phyloP scores from a whole-genome alignment of 2,113 vertebrate species.

The Crotalus helleri region DNA sequence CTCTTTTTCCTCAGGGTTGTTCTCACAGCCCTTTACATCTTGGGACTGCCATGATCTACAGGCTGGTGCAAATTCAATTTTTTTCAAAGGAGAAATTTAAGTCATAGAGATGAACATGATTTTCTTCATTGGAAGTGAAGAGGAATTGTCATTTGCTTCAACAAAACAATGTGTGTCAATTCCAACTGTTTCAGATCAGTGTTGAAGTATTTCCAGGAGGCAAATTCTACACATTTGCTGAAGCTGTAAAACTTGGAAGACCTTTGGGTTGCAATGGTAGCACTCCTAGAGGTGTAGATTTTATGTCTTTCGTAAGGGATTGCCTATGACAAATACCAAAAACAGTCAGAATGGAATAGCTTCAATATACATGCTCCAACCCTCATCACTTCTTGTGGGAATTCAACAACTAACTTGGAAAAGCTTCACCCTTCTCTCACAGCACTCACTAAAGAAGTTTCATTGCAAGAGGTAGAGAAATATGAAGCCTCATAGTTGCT shows the following conservation, averaged over 20 bases:
- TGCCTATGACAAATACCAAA: background rate
- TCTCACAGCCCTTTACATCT: background rate
- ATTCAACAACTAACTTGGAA: background rate
- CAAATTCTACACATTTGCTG: background rate
- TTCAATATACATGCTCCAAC: background rate
- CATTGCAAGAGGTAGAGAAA: background rate
- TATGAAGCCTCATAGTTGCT: background rate
- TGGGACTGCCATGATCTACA: background rate
- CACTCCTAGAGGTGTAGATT: background rate
- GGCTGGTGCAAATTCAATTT: background rate
- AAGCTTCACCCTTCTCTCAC: background rate
- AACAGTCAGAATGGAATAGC: background rate
- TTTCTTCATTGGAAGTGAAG: background rate
- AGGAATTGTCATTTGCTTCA: background rate
- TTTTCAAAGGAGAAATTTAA: background rate
- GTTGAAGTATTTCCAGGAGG: background rate
- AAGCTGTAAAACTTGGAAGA: background rate
- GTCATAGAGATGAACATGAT: background rate
- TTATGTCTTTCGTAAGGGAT: background rate
- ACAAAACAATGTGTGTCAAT: background rate
- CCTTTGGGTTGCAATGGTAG: background rate
- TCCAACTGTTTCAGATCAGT: background rate
- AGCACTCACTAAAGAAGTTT: background rate
- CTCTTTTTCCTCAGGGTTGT: background rate
- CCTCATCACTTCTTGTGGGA: background rate